Evolutionary conservation across 1,140 invertebrate genomes (phyloP), one percentile per base, ranked within the genome.

Genomic region (Brachionus manjavacas): DNA sequence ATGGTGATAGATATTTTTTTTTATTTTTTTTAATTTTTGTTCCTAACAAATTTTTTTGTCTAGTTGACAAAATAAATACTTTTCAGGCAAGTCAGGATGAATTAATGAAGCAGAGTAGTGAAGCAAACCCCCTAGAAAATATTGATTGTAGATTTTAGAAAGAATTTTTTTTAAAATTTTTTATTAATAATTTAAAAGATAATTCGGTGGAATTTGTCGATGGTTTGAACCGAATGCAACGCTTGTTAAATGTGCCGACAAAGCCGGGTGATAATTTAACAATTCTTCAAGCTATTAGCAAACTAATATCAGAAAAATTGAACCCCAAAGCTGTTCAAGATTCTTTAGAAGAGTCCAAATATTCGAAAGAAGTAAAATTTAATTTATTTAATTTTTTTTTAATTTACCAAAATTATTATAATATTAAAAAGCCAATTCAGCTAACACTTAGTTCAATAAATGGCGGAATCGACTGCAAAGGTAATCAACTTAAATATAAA

Each of bases 51-150:
- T n/a, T n/a, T n/a, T n/a, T 72, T 16, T 78, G 12, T 31, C 25
- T 39, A 94, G 94, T 91, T 86, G 91, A 92, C 2, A 92, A 93
- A 88, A 95, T 93, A 87, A 92, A 93, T 88, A 91, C 87, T 91
- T 92, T 46, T 92, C 92, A 86, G 90, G 92, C 25, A 91, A 92
- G 92, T 83, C 85, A 89, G 4, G 76, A 89, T 88, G 28, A 89
- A 92, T 64, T 91, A 39, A 31, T 60, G 52, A 52, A 91, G 85
- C 88, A 91, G 88, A 89, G 90, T 60, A 89, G 90, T 86, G 89
- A 89, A 11, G 93, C 93, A 9, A 96, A 96, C 91, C 94, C 94
- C 64, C 88, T 96, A 49, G 94, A 95, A 87, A 93, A 93, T 88
- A 89, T 96, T 64, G 92, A 96, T 88, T 95, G 94, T 95, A 91